Base-by-base conservation (phyloP, 2,888 invertebrate genomes). In the Polyploca ridens region DNA sequence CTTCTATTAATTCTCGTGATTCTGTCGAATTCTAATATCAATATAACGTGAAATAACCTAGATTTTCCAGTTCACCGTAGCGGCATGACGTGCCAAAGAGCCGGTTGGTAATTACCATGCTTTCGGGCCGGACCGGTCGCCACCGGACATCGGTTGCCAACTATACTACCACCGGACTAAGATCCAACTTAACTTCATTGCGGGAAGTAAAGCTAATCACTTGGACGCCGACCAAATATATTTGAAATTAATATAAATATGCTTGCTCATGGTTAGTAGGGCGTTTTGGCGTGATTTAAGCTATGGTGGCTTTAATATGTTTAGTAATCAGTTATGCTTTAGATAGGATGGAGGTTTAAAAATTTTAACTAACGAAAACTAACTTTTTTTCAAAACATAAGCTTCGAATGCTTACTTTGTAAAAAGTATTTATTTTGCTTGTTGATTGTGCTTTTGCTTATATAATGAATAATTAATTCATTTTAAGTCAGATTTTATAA, bases 21-120 rank as follows among this genome's bases (percentile, higher is more conserved):
- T 19, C 19, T 54, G 19, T 54, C 54, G 16, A n/a, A 54, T 54
- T 4, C 10, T 6, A 54, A 54, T 54, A 60, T 35, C 35, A 38
- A 35, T 60, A 16, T 65, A 63, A 66, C 46, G 65, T 65, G 67
- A 64, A 71, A 62, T 65, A 58, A 70, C 67, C 66, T 71, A 65
- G 63, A 62, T 67, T 58, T 62, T 64, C 70, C 61, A 65, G 64
- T 64, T 41, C 61, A 62, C 57, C 63, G 60, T 67, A 64, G 65
- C 64, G 54, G 64, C 63, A 71, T 70, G 74, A 73, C 69, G 76
- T 76, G 75, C 74, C 74, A 74, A 77, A 74, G 75, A 78, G 74
- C 72, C 69, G 73, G 72, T 75, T 72, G 65, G 67, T 83, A 79
- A 83, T 82, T 79, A 79, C 77, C 70, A 74, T 70, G 73, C 68